These are phyloP conservation scores for Mus pahari DNA, from an alignment of 2,113 vertebrate species.

Conservation along the genomic window DNA sequence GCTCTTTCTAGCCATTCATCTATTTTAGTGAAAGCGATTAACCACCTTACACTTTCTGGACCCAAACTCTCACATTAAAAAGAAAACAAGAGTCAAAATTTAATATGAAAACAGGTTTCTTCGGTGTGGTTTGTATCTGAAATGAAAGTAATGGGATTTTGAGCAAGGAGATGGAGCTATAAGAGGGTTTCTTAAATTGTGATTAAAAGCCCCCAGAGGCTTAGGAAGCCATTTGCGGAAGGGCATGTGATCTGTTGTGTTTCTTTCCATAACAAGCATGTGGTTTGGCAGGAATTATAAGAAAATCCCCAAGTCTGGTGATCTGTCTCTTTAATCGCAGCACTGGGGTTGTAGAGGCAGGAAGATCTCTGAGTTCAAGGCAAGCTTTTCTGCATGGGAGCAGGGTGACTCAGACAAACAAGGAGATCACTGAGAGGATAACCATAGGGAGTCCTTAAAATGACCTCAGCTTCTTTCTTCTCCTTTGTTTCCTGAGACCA, in stretches of 20 bases:
- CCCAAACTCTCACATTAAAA: not conserved
- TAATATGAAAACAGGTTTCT: conserved; percentile 45
- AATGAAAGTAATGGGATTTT: not conserved
- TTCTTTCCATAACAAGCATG: too few relatives aligned
- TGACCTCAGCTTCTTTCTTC: too few relatives aligned
- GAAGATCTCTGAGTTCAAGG: not conserved
- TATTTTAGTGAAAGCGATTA: not conserved
- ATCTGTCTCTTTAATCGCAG: not conserved
- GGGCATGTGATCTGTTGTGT: not conserved
- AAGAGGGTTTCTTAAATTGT: not conserved
- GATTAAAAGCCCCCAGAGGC: not conserved
- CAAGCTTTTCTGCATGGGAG: not conserved
- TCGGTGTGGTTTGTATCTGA: not conserved
- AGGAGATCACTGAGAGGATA: too few relatives aligned
- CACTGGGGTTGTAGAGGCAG: not conserved
- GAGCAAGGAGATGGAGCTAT: not conserved
- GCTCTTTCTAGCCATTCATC: not conserved
- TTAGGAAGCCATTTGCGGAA: not conserved
- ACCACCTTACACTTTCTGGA: not conserved
- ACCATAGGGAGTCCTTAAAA: too few relatives aligned
- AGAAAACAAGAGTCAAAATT: not conserved
- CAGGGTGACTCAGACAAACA: too few relatives aligned
- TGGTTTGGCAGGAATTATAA: not conserved
- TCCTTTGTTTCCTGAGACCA: too few relatives aligned
- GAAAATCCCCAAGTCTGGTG: not conserved